Evolutionary conservation across 2,797 vertebrate genomes (phyloP).

Genomic region (Falco naumanni): DNA sequence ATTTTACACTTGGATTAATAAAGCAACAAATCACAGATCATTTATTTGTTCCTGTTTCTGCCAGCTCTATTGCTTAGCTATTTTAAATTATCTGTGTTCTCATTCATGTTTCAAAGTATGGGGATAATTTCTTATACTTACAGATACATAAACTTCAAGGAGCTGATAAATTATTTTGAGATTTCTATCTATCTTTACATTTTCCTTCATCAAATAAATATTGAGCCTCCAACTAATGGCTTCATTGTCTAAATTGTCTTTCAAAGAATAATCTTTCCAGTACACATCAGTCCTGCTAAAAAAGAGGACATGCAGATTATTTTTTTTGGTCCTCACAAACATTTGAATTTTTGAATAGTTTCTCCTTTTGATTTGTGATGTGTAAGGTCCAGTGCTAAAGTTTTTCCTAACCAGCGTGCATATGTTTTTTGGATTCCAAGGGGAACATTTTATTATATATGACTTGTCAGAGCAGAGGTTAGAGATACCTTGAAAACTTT

Average conservation of each 20-base stretch:
- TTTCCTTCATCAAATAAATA: neutral
- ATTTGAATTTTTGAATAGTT: conserved; percentile 48
- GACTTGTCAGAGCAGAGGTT: conserved; percentile 6
- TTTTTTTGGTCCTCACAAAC: neutral
- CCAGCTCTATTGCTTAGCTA: neutral
- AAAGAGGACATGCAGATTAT: neutral
- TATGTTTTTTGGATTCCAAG: neutral
- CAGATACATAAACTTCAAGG: neutral
- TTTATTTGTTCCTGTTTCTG: neutral
- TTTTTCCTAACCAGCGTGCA: neutral
- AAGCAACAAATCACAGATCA: neutral
- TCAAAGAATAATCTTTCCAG: neutral
- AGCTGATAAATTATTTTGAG: neutral
- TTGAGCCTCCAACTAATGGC: neutral
- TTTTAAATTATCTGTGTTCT: neutral
- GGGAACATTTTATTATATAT: neutral
- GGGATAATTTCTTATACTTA: conserved; percentile 5
- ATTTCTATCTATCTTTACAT: neutral
- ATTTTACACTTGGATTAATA: neutral
- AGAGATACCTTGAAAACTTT: neutral
- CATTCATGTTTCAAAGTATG: neutral
- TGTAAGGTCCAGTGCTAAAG: neutral
- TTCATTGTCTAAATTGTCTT: neutral
- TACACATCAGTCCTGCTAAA: neutral
- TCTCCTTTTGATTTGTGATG: conserved; percentile 40